Base-by-base conservation (phyloP, 2,797 vertebrate species). In the Gallinago stenura region DNA sequence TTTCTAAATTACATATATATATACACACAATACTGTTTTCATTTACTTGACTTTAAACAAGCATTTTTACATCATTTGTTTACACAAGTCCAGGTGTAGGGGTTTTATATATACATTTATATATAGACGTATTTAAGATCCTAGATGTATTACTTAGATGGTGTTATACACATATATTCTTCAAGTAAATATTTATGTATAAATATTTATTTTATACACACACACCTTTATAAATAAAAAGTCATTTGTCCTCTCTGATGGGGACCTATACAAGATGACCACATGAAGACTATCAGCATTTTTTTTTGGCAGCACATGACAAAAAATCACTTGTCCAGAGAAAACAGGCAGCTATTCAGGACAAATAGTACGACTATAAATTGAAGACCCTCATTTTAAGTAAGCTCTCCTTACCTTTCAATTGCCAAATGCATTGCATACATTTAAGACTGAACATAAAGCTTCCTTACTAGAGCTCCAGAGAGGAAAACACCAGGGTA, bases 241-340 rank as follows among this genome's bases (percentile, higher is more conserved):
- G 28, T 9, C 15, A 72, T 56, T 66, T 66, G 21, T 68, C 12
- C 22, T 37, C 30, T 62, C 15, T 35, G 45, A 9, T 45, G 31
- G 31, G 20, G 21, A 78, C 48, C 26, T 45, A 15, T 45, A 22
- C 22, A 6, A 83, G n/a, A 87, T 18, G 30, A 30, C 5, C n/a
- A 22, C 3, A 1, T n/a, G 35, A 86, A 83, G 33, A 81, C 18
- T 37, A 58, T 20, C 56, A 73, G 21, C 2, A 11, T 18, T 15
- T 1, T 18, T 86, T 60, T 54, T 61, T 30, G 12, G 37, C 48
- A 70, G 21, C 9, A 21, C 11, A 11, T 50, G 43, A 83, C 17
- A 94, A 90, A 39, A 86, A 93, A 65, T 28, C 31, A 83, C 41
- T 35, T 68, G 12, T 65, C 26, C 50, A 54, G 62, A 75, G 41